phyloP scores from a whole-genome alignment of 2,797 vertebrate species.

The Ambastaia sidthimunki region DNA sequence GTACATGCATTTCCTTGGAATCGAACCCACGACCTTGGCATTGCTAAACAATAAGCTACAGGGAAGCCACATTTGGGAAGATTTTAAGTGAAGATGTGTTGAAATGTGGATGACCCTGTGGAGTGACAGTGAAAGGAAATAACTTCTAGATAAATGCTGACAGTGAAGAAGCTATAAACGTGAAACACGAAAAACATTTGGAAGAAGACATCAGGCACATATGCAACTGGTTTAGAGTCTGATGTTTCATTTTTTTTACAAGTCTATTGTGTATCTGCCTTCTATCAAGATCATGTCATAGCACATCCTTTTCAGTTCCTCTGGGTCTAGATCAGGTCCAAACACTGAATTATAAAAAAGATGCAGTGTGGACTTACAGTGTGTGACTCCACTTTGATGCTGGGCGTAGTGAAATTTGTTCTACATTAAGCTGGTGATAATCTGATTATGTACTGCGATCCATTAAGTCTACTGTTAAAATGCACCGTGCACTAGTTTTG shows the following conservation, averaged over 20 bases:
- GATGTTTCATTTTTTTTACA: conserved; percentile 60
- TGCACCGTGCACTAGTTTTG: conserved; percentile 87
- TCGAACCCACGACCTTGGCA: background rate
- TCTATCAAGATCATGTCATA: conserved; percentile 55
- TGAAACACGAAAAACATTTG: conserved; percentile 48
- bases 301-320: conserved; percentile 66
- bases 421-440: conserved; percentile 94
- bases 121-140: conserved; percentile 37
- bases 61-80: conserved; percentile 15
- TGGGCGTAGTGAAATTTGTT: conserved; percentile 87
- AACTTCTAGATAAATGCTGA: conserved; percentile 33
- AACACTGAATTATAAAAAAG: conserved; percentile 69
- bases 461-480: conserved; percentile 98
- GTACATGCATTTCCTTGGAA: background rate
- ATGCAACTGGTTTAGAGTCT: conserved; percentile 57
- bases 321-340: conserved; percentile 53
- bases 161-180: conserved; percentile 44
- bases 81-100: conserved; percentile 22
- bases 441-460: conserved; percentile 96
- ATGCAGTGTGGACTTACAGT: conserved; percentile 76
- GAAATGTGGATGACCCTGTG: conserved; percentile 26
- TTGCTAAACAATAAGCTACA: background rate
- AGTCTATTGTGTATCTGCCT: conserved; percentile 36
- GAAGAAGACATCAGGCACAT: conserved; percentile 50
- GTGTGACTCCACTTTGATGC: conserved; percentile 81